These are phyloP conservation scores for Cylindroiulus punctatus DNA, from an alignment of 2,888 invertebrate genomes.

Conservation along the genomic window DNA sequence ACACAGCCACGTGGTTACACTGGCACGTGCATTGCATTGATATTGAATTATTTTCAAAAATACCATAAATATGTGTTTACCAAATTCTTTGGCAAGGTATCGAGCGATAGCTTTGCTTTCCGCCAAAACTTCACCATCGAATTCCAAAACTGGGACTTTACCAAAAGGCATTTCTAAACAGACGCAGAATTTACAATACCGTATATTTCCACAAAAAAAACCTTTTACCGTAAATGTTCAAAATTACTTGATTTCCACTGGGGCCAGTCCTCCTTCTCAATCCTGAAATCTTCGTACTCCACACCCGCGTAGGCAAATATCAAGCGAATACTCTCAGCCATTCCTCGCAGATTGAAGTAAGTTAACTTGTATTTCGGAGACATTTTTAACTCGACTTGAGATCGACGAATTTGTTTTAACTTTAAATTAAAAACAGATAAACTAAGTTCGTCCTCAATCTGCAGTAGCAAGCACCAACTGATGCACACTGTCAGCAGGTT, in stretches of 20 bases:
- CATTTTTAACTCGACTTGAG: conserved; percentile 50
- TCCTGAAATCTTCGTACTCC: conserved; percentile 66
- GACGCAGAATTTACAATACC: neutral
- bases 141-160: conserved; percentile 62
- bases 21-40: too few species aligned
- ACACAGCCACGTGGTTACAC: neutral
- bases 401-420: neutral
- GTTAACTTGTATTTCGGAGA: conserved; percentile 65
- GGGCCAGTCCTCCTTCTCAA: conserved; percentile 59
- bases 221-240: neutral
- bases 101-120: conserved; percentile 62
- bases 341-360: conserved; percentile 69
- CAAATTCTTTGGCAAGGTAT: conserved; percentile 61
- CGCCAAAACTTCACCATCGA: conserved; percentile 60
- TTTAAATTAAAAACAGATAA: neutral
- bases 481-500: neutral
- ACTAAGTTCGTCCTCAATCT: neutral
- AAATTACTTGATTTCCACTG: conserved; percentile 59
- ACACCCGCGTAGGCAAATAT: conserved; percentile 65
- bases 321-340: conserved; percentile 69
- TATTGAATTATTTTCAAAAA: too few species aligned
- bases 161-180: conserved; percentile 60
- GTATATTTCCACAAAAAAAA: neutral
- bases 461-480: neutral
- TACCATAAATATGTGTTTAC: conserved; percentile 54